Evolutionary conservation across 2,888 invertebrate species (phyloP), one percentile per base, ranked within the genome.

Genomic region (Synergus laeviventris): DNA sequence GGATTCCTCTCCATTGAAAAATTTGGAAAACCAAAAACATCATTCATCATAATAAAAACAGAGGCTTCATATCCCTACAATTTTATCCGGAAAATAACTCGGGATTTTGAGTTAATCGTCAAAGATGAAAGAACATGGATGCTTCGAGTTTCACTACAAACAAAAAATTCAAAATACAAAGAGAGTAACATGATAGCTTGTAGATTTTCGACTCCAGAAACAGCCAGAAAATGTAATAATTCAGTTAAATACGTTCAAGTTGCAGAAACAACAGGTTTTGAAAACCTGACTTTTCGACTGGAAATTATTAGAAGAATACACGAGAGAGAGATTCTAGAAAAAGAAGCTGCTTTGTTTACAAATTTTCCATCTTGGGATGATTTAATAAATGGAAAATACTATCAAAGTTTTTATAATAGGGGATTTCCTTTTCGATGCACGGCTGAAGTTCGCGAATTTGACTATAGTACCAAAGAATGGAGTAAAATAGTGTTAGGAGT

Each of bases 111-210:
- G 16, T 45, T 66, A 31, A 42, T 66, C 5, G 14, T 3, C 42
- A 66, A 45, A 45, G 66, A 66, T 24, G 66, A 66, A 9, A 45
- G 16, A 66, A 66, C 66, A n/a, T 66, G 66, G 66, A 45, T 66
- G 45, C 16, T 66, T 42, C 66, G 66, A 18, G 66, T n/a, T 24
- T 42, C 24, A 8, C 12, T 24, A 45, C 42, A 45, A 24, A 45
- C 66, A 21, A 45, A 66, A 66, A 14, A 21, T 42, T 16, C 45
- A 8, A 45, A 66, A 18, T 66, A 66, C 24, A 66, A 66, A 16
- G 66, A 66, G 45, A 2, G 24, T 24, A 21, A 42, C 12, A 45
- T 66, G 21, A 66, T 66, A 42, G 66, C 66, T n/a, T 66, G 66
- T 49, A 42, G 66, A 24, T 66, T 66, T 24, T 24, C 24, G 5